These are phyloP conservation scores for Lycopodina hypogea DNA, from an alignment of 37 sponge, comb jelly and placozoan genomes.

Conservation along the genomic window DNA sequence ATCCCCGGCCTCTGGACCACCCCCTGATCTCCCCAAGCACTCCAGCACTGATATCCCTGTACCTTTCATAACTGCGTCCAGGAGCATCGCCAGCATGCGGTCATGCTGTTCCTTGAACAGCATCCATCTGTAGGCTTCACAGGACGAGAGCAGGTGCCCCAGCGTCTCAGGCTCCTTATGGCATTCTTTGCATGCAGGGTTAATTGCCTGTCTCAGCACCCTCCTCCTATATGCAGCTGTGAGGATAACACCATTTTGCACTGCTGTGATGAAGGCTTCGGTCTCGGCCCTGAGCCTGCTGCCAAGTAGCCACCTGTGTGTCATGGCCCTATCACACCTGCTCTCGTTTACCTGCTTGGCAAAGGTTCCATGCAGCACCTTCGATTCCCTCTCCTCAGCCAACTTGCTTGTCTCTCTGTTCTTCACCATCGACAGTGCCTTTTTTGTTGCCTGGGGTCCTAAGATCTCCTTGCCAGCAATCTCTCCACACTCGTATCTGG, in stretches of 20 bases:
- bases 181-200: neutral
- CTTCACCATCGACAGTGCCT: neutral
- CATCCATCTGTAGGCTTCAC: neutral
- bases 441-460: neutral
- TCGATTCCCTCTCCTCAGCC: neutral
- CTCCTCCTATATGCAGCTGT: neutral
- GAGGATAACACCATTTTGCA: slow-evolving; percentile 21
- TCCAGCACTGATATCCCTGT: neutral
- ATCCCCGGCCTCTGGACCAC: neutral
- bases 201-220: neutral
- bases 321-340: neutral
- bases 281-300: neutral
- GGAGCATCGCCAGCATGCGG: neutral
- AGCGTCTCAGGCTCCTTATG: neutral
- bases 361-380: neutral
- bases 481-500: neutral
- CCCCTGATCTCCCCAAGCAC: neutral
- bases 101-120: slow-evolving; percentile 13
- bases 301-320: neutral
- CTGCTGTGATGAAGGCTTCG: slow-evolving; percentile 15
- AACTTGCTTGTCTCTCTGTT: neutral
- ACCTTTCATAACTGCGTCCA: neutral
- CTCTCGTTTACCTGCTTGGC: neutral
- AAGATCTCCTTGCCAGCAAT: neutral
- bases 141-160: slow-evolving; percentile 3